Conservation (phyloP, 2,888 invertebrate species). For the Pasiphila rectangulata region DNA sequence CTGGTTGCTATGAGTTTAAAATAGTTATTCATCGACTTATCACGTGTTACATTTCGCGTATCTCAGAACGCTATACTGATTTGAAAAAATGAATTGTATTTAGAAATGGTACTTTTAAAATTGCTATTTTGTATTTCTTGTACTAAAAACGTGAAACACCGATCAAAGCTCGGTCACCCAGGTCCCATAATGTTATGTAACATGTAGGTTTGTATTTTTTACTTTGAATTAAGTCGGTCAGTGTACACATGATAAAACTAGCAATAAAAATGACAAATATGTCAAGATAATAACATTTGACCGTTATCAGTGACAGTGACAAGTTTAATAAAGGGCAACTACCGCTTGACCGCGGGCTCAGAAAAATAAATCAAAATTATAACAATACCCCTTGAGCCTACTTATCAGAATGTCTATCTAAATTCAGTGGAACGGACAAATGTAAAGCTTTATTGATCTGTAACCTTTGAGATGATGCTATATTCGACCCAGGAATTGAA, state of each 20-base stretch:
- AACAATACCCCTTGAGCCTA: constrained; percentile 59
- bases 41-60: too few relatives aligned
- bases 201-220: too few relatives aligned
- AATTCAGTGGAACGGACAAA: constrained; percentile 60
- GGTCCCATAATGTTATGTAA: too few relatives aligned
- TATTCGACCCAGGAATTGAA: constrained; percentile 9
- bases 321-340: constrained; percentile 76
- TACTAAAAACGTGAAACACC: too few relatives aligned
- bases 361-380: constrained; percentile 63
- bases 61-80: too few relatives aligned
- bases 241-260: constrained; percentile 31
- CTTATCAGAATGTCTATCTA: constrained; percentile 66
- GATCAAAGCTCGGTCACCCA: too few relatives aligned
- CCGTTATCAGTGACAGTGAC: constrained; percentile 73
- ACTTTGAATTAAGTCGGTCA: too few relatives aligned
- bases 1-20: too few relatives aligned
- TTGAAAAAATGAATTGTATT: too few relatives aligned
- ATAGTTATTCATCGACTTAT: too few relatives aligned
- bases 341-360: constrained; percentile 46
- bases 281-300: constrained; percentile 62
- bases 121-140: too few relatives aligned
- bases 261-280: constrained; percentile 50
- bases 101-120: too few relatives aligned
- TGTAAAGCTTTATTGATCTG: constrained; percentile 52
- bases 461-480: constrained; percentile 35